A percentile compares a stretch with the other conserved stretches of the same genome.
phyloP scores from a whole-genome alignment of 2,797 vertebrate genomes.

The Crypturellus tataupa region DNA sequence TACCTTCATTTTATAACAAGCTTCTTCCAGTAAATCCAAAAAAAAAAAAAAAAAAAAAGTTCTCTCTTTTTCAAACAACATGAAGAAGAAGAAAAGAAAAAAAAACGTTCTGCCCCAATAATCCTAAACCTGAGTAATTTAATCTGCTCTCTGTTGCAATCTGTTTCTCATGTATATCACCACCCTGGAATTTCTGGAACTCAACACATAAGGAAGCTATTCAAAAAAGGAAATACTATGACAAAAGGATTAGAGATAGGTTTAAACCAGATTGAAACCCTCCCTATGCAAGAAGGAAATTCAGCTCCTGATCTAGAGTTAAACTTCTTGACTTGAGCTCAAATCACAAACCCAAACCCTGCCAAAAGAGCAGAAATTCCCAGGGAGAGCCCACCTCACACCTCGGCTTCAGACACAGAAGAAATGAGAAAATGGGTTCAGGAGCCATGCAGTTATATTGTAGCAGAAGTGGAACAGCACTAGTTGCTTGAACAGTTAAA shows the following conservation, averaged over 20 bases:
- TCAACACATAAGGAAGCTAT: slow-evolving; percentile 67
- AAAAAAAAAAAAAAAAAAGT: not conserved
- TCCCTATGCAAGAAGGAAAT: not conserved
- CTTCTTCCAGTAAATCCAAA: slow-evolving; percentile 1
- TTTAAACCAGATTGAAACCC: not conserved
- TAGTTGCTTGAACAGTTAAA: not conserved
- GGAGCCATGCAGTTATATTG: not conserved
- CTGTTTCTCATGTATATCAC: slow-evolving; percentile 56
- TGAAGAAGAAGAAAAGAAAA: not conserved
- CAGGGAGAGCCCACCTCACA: not conserved
- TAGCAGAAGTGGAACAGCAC: not conserved
- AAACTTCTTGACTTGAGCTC: not conserved
- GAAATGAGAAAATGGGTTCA: not conserved
- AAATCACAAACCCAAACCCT: not conserved
- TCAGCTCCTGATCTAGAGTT: not conserved
- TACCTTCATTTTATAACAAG: not conserved
- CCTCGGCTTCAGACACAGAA: not conserved
- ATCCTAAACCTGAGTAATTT: slow-evolving; percentile 44
- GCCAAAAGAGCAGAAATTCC: not conserved
- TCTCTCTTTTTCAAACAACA: slow-evolving; percentile 12
- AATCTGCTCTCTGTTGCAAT: slow-evolving; percentile 56
- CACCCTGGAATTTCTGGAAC: slow-evolving; percentile 69
- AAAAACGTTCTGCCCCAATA: slow-evolving; percentile 10
- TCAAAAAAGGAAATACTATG: slow-evolving; percentile 33
- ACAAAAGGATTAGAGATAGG: slow-evolving; percentile 36